phyloP scores from a whole-genome alignment of 2,888 invertebrate species.

The Sinodicranocentrus sp. region DNA sequence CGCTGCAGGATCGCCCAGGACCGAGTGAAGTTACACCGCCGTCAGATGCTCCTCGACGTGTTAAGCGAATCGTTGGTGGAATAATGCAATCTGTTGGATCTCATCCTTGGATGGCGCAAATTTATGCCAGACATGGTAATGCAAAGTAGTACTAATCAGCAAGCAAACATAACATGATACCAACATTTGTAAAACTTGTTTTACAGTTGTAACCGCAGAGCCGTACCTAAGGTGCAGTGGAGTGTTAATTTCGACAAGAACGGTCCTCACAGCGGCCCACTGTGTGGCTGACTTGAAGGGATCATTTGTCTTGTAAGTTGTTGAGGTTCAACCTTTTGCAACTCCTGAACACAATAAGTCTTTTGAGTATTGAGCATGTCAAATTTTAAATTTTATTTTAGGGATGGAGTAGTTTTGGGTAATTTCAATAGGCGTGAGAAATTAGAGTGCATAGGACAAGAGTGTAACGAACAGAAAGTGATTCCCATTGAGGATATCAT shows the following conservation, averaged over 20 bases:
- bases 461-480: slow-evolving; percentile 36
- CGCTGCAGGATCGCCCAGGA: background rate
- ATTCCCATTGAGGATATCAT: slow-evolving; percentile 70
- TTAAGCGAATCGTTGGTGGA: slow-evolving; percentile 70
- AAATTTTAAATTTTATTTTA: no score
- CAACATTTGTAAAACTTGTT: background rate
- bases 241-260: slow-evolving; percentile 85
- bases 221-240: slow-evolving; percentile 84
- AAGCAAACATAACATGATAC: no score
- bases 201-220: slow-evolving; percentile 37
- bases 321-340: background rate
- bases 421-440: slow-evolving; percentile 53
- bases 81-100: slow-evolving; percentile 33
- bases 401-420: slow-evolving; percentile 65
- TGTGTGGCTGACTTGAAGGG: slow-evolving; percentile 59
- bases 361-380: no score
- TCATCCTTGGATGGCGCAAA: slow-evolving; percentile 64
- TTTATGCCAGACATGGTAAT: slow-evolving; percentile 50
- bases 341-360: no score
- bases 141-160: no score
- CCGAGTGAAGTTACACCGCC: background rate
- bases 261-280: slow-evolving; percentile 84
- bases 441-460: slow-evolving; percentile 54
- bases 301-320: slow-evolving; percentile 56
- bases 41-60: slow-evolving; percentile 23